phyloP scores from a whole-genome alignment of 2,113 vertebrate species.

The Pimephales promelas region DNA sequence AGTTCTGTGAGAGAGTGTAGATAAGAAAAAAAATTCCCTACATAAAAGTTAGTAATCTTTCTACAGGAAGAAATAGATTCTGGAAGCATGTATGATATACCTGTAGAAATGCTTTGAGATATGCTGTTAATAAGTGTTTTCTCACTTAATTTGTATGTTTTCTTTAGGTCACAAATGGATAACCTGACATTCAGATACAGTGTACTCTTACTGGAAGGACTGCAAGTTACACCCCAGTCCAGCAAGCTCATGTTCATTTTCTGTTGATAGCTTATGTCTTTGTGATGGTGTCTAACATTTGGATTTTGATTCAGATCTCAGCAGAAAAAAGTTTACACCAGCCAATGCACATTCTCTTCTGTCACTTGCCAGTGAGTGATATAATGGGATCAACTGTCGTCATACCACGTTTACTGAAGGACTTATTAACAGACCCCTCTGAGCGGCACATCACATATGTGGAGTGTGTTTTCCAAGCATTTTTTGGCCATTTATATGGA shows the following conservation, averaged over 20 bases:
- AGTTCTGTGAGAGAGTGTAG: too few species aligned
- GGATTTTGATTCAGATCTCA: conserved; percentile 54
- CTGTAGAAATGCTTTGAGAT: too few species aligned
- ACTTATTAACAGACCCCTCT: background rate
- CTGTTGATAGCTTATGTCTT: conserved; percentile 64
- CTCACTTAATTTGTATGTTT: too few species aligned
- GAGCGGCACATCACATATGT: conserved; percentile 49
- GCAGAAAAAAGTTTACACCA: conserved; percentile 62
- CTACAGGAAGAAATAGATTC: too few species aligned
- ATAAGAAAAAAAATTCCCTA: too few species aligned
- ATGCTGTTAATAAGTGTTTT: too few species aligned
- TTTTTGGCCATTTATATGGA: conserved; percentile 54
- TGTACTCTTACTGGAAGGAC: conserved; percentile 57
- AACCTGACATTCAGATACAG: conserved; percentile 12
- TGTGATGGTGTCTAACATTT: conserved; percentile 58
- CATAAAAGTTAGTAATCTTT: too few species aligned
- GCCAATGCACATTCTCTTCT: conserved; percentile 71
- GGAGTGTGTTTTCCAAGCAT: conserved; percentile 64
- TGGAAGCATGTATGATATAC: too few species aligned
- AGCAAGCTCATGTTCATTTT: conserved; percentile 45
- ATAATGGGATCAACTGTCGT: conserved; percentile 47
- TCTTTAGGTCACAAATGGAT: too few species aligned
- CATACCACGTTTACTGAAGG: conserved; percentile 54
- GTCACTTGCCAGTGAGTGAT: conserved; percentile 66
- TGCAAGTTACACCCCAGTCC: conserved; percentile 45